Base-by-base conservation (phyloP, 2,113 vertebrate species). In the Nansenia antarctica region DNA sequence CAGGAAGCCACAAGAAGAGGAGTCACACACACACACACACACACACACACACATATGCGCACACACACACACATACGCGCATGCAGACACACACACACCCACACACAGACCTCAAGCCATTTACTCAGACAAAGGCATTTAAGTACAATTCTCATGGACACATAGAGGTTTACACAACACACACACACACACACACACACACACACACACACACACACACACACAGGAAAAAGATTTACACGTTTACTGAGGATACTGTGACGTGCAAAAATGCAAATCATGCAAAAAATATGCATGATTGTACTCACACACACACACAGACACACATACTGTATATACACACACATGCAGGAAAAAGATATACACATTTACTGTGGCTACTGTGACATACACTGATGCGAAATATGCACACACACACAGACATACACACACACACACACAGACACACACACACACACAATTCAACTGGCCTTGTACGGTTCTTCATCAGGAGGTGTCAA, bases 181-280 rank as follows among this genome's bases (percentile, higher is more conserved):
- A 42, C 22, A 59, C 18, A 31, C 55, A 61, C 37, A 64, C 27
- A 26, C 45, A 70, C n/a, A 65, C 47, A 63, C 32, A 62, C 27
- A 30, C 54, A 49, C 9, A 30, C 60, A 22, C 59, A 14, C 11
- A 42, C 39, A 42, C 39, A 42, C 18, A 42, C 39, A 42, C 18
- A 15, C 39, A 9, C 39, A n/a, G n/a, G n/a, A n/a, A n/a, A n/a
- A n/a, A n/a, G n/a, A n/a, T n/a, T n/a, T n/a, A n/a, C n/a, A n/a
- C n/a, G n/a, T n/a, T n/a, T n/a, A n/a, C n/a, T n/a, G n/a, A n/a
- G n/a, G n/a, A n/a, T n/a, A n/a, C n/a, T n/a, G n/a, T n/a, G n/a
- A n/a, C n/a, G n/a, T n/a, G n/a, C n/a, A n/a, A n/a, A n/a, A n/a
- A n/a, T n/a, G n/a, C n/a, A n/a, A n/a, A n/a, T n/a, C n/a, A n/a